Base-by-base conservation (phyloP, 1,140 invertebrate species). In the Caenorhabditis elegans region DNA sequence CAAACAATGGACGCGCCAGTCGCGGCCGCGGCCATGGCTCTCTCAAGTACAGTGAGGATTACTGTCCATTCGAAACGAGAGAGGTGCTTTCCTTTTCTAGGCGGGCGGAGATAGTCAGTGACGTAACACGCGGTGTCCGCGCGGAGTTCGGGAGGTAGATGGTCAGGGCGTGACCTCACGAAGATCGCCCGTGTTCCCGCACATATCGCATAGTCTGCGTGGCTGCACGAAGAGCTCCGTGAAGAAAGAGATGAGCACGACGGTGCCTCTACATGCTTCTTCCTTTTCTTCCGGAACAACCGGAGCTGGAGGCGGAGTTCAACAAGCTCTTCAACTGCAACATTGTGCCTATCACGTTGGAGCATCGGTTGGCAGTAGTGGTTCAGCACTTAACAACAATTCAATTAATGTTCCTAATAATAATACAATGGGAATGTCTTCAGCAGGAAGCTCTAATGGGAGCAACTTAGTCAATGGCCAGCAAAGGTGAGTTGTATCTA, bases 1-100 rank as follows among this genome's bases (percentile, higher is more conserved):
- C 60, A 70, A 70, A 70, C 60, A 70, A 70, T 70, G 60, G 60
- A 70, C 60, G 60, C 60, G 60, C 60, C 60, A 70, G 60, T 70
- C 60, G 60, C 60, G 34, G 60, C n/a, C 60, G 60, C 60, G 60
- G 60, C 60, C 60, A 70, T 70, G 60, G 31, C 34, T 39, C 60
- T 39, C 60, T 70, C 60, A 70, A 70, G 60, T 70, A 70, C 60
- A 70, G 34, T 70, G n/a, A n/a, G 60, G 60, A 70, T 70, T 70
- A 70, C 60, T 70, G 60, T 70, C 60, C 60, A 70, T 36, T 70
- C 22, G 24, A 24, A 24, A 26, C 34, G 13, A 26, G 49, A 17
- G 28, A 11, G 60, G 60, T 13, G 60, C n/a, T 39, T 39, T 60
- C 55, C 55, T 60, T 60, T 60, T 60, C 55, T 60, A 60, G 55